Conservation (phyloP, 1,140 invertebrate genomes). For the Palaemon carinicauda region DNA sequence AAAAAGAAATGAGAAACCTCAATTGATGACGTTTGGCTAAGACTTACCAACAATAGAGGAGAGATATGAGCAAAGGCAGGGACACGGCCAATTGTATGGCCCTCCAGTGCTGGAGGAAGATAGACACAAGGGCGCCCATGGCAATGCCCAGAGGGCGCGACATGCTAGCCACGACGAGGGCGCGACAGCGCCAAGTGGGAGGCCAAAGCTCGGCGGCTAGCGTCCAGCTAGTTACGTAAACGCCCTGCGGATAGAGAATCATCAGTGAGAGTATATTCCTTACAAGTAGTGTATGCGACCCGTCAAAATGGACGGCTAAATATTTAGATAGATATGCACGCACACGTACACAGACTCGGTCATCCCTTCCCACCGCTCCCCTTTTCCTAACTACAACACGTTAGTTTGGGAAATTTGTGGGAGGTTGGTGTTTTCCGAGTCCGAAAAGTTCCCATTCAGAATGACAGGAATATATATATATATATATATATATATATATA, state of each 20-base stretch:
- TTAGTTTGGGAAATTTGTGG: too few species aligned
- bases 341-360: too few species aligned
- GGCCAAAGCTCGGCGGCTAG: conserved; percentile 69
- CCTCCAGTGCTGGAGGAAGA: conserved; percentile 67
- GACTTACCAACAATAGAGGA: conserved; percentile 66
- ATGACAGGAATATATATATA: too few species aligned
- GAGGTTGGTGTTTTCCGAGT: too few species aligned
- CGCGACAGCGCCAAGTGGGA: conserved; percentile 65
- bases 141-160: conserved; percentile 66
- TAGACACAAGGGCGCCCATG: conserved; percentile 64
- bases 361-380: too few species aligned
- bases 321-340: too few species aligned
- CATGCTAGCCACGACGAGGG: conserved; percentile 65
- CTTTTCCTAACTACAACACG: too few species aligned
- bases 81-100: conserved; percentile 66
- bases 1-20: background rate
- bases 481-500: too few species aligned
- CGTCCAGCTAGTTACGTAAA: conserved; percentile 63
- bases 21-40: background rate
- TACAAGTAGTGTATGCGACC: too few species aligned
- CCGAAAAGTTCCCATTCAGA: too few species aligned
- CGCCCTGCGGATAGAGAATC: conserved; percentile 53
- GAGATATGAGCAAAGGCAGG: conserved; percentile 65
- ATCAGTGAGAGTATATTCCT: too few species aligned
- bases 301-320: too few species aligned